Evolutionary conservation across 2,113 vertebrate genomes (phyloP).

Genomic region (Halcyon senegalensis): DNA sequence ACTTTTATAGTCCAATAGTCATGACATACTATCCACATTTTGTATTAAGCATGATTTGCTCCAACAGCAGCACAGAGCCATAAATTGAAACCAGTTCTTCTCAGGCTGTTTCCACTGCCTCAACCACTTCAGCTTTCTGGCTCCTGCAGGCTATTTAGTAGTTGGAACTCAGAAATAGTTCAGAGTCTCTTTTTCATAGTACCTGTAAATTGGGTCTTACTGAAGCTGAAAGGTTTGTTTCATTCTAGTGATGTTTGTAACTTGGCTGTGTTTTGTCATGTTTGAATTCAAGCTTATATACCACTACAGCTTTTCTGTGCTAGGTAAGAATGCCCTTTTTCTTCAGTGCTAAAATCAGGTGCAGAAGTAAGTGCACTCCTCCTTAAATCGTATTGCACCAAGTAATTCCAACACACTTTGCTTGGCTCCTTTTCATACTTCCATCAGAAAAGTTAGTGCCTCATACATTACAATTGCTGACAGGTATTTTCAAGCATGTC

Average conservation of each 20-base stretch:
- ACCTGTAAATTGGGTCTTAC: background rate
- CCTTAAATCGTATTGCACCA: constrained; percentile 28
- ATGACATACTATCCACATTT: constrained; percentile 32
- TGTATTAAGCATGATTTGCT: constrained; percentile 49
- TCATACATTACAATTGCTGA: constrained; percentile 28
- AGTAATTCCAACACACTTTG: background rate
- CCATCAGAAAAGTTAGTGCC: constrained; percentile 28
- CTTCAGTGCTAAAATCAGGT: constrained; percentile 22
- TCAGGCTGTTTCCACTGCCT: background rate
- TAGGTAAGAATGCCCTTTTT: background rate
- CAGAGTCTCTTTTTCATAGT: background rate
- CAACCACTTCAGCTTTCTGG: background rate
- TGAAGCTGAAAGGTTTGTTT: background rate
- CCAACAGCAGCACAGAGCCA: background rate
- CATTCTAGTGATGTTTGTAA: background rate
- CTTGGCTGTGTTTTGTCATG: background rate
- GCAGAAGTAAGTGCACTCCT: constrained; percentile 10
- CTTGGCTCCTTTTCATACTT: background rate
- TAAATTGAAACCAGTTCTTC: constrained; percentile 29
- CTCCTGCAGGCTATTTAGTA: constrained; percentile 21
- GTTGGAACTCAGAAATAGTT: constrained; percentile 29
- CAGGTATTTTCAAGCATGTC: constrained; percentile 53
- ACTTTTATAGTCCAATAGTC: constrained; percentile 25
- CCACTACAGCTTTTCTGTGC: background rate
- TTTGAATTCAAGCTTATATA: background rate